A percentile compares a stretch with the other conserved stretches of the same genome.
These are phyloP conservation scores for Pocota personata DNA, from an alignment of 2,888 invertebrate species.

Conservation along the genomic window DNA sequence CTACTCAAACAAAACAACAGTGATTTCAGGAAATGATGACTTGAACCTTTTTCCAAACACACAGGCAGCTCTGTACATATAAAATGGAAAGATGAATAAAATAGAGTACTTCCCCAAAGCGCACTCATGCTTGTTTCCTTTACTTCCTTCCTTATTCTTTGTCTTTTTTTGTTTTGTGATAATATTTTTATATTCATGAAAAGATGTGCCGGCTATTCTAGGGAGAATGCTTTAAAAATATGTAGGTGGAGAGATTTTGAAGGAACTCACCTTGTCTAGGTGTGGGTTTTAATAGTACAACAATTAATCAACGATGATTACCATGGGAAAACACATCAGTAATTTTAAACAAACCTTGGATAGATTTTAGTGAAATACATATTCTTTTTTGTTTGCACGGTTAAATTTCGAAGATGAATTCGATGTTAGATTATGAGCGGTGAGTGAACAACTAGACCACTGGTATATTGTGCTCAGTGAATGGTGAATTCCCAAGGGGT, in stretches of 20 bases:
- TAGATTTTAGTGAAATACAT: neutral
- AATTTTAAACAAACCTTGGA: neutral
- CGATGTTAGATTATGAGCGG: too few relatives aligned
- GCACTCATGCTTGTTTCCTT: conserved; percentile 63
- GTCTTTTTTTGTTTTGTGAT: neutral
- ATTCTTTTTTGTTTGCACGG: too few relatives aligned
- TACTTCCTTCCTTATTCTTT: conserved; percentile 55
- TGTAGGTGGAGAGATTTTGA: neutral
- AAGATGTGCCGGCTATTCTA: conserved; percentile 41
- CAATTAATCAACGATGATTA: conserved; percentile 13
- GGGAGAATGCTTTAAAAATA: neutral
- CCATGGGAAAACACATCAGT: neutral
- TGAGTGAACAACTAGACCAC: neutral
- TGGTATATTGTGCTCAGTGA: neutral
- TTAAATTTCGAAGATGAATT: too few relatives aligned
- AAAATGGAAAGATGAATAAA: conserved; percentile 45
- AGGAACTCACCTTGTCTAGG: neutral
- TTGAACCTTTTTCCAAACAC: conserved; percentile 31
- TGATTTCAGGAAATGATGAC: conserved; percentile 68
- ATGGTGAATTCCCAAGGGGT: neutral
- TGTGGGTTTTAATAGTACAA: neutral
- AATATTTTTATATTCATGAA: conserved; percentile 44
- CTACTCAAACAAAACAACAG: conserved; percentile 31
- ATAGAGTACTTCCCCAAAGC: conserved; percentile 71
- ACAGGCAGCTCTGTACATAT: neutral